Base-by-base conservation (phyloP, 2,113 vertebrate genomes). In the Neodontobutis hainanensis region DNA sequence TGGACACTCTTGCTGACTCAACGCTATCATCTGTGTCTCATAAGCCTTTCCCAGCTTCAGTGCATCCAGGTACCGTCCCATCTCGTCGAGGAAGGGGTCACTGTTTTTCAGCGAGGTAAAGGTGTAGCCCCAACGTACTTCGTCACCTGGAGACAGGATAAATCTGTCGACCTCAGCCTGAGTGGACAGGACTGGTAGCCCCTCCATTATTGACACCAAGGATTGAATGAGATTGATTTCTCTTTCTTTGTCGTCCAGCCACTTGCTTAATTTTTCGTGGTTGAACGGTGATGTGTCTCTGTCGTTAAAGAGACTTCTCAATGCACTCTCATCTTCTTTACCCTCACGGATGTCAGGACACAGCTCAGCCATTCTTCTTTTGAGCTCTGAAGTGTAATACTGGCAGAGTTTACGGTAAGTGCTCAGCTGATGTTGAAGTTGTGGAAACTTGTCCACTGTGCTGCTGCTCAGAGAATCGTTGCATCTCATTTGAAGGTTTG, bases 151-250 rank as follows among this genome's bases (percentile, higher is more conserved):
- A 16, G 48, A n/a, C 48, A 19, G 9, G 15, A 19, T 8, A 9
- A 19, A 8, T n/a, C 9, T 19, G 8, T 27, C 16, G 0, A 50
- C 16, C 15, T 50, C 7, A 27, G 48, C 15, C 48, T 50, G 14
- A 15, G 48, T 50, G 48, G 48, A 50, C 48, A 19, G 48, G 8
- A 19, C n/a, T 1, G 2, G 15, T 19, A 19, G 2, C n/a, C 43
- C 36, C 0, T 56, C 15, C 59, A 78, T 65, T 0, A 5, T 40
- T 2, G 43, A 48, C 0, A 67, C 15, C 46, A 45, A 65, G 11
- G 46, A 47, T n/a, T 47, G 12, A 12, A 86, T 43, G 6, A 86
- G 1, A 10, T 76, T 71, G 12, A 83, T n/a, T 53, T 86, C 71
- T 65, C 61, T 58, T 1, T 65, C 49, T 12, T 46, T 49, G 2